Base-by-base conservation (phyloP, 2,888 invertebrate genomes). In the Eupithecia exiguata region DNA sequence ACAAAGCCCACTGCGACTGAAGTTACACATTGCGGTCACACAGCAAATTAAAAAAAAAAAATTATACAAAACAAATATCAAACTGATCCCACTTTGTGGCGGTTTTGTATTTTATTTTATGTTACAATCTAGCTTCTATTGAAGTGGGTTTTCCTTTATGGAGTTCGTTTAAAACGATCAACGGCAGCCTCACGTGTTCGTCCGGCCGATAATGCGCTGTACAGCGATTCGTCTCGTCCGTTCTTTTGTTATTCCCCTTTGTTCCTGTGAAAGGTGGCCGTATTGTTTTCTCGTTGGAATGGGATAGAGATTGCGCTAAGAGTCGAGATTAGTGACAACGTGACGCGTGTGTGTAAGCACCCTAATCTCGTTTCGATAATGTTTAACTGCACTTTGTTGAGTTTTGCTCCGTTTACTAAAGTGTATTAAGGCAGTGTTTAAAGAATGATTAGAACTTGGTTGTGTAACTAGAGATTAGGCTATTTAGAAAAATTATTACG, bases 181-280 rank as follows among this genome's bases (percentile, higher is more conserved):
- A 84, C 80, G 84, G 82, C 84, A 85, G 83, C 83, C 84, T 86
- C 88, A 88, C 89, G 88, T 90, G 87, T 88, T 87, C 82, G 82
- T 83, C 82, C 76, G 83, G 78, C 85, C 88, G 88, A 91, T 89
- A 93, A 89, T 91, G 88, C 88, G 84, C 85, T 84, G 88, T 88
- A 88, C 88, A 80, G 88, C 89, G 89, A 91, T 91, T 92, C 89
- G 88, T 89, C 89, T 86, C 87, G 85, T 89, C 86, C 87, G 88
- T 91, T 92, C 92, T 91, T 92, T 93, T 92, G 91, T 93, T 91
- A 88, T 88, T 89, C 87, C 87, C 89, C 89, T 92, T 93, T 92
- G 91, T 92, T 87, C 82, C 84, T 81, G 80, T 89, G 88, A 90
- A 92, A 92, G 91, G 92, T 92, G 87, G 88, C 86, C 85, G 88